These are phyloP conservation scores for Cervus canadensis DNA, from an alignment of 2,113 vertebrate genomes.

Conservation along the genomic window DNA sequence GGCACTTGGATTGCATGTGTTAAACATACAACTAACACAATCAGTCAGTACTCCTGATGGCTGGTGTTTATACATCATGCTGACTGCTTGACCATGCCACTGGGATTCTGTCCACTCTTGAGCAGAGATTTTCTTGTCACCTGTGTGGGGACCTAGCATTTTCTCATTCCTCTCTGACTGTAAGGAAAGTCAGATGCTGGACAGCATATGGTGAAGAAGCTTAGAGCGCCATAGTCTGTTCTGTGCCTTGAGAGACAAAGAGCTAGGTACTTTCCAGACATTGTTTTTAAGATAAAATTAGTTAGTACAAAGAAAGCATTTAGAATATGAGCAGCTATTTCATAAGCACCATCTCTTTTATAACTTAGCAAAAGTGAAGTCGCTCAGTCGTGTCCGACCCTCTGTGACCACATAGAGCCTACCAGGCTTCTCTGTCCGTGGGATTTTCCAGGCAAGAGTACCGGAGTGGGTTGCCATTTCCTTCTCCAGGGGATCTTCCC, in stretches of 20 bases:
- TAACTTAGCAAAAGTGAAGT: not conserved
- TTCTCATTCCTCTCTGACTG: not conserved
- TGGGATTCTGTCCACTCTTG: not conserved
- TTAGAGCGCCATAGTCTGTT: not conserved
- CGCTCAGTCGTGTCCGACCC: too few species aligned
- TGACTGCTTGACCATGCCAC: not conserved
- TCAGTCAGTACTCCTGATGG: not conserved
- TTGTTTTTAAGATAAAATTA: not conserved
- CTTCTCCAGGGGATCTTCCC: too few species aligned
- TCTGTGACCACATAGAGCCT: too few species aligned
- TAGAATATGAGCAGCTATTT: not conserved
- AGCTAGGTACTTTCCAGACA: not conserved
- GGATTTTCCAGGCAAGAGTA: too few species aligned
- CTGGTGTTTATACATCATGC: not conserved
- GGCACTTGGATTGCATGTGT: not conserved
- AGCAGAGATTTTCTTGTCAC: not conserved
- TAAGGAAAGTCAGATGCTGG: not conserved
- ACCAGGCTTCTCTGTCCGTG: too few species aligned
- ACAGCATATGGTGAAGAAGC: not conserved
- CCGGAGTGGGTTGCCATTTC: too few species aligned
- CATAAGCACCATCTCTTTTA: not conserved
- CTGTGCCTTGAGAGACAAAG: not conserved
- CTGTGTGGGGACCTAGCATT: not conserved
- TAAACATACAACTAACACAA: not conserved
- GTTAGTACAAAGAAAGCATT: not conserved